Base-by-base conservation (phyloP, 2,797 vertebrate species). In the Labeo calbasu region DNA sequence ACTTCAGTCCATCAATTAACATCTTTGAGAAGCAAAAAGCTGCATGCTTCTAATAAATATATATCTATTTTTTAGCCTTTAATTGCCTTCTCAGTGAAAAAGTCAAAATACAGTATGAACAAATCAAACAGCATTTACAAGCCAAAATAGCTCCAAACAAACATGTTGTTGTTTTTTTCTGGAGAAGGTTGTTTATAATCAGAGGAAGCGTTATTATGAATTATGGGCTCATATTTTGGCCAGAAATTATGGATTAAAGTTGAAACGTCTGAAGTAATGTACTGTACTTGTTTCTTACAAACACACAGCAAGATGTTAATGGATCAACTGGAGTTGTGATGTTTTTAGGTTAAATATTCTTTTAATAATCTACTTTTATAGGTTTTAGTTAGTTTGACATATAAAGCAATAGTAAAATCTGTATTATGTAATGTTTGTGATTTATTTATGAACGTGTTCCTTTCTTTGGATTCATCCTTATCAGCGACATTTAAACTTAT, bases 351-450 rank as follows among this genome's bases (percentile, higher is more conserved):
- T 17, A 53, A 17, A 2, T 21, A 55, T 55, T 46, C 8, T 46
- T 55, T 53, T 53, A 66, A 70, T 57, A 2, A 65, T 48, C 46
- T 11, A 50, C 12, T 72, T 81, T 63, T 61, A 48, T 2, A 2
- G 23, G 51, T 36, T 71, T 71, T 28, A 32, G 28, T 32, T 32
- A 32, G 28, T 32, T 32, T 32, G 28, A 32, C 28, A 32, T 32
- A 32, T 32, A 32, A 32, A 86, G 85, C 91, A 90, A 87, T 84
- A 84, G 53, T 77, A 14, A 80, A 78, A 86, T 87, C 77, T 55
- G 65, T 46, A 51, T 78, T 57, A 85, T 82, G 12, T 50, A 65
- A 73, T 21, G 63, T 61, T 84, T 79, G 81, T 84, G 68, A 88
- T 57, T 66, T 79, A 86, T 81, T 85, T 32, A 68, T 81, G n/a